Evolutionary conservation across 2,113 vertebrate species (phyloP), one percentile per base, ranked within the genome.

Genomic region (Galeopterus variegatus): DNA sequence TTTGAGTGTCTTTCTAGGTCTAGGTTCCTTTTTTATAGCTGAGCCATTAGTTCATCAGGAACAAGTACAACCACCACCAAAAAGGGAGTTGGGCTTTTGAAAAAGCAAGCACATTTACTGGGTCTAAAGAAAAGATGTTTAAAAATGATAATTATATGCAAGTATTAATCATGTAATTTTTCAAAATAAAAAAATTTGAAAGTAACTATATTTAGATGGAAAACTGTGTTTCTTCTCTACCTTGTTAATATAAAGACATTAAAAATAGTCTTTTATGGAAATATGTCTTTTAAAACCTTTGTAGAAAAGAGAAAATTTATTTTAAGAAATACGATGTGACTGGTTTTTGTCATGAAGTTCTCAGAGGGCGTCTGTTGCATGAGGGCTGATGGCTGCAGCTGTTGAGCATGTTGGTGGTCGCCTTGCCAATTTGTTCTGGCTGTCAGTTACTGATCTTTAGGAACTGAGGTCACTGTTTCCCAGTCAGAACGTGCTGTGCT

Each of bases 401-500:
- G 93, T 87, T 10, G 58, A n/a, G 73, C 69, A 1, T 11, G 95
- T 18, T 92, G 95, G 93, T 83, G 96, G 92, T 67, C 60, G 11
- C 85, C 69, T 26, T 60, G 67, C 69, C 5, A 0, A 93, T 96
- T 95, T 70, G 94, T 88, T 96, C 94, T 93, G 96, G 93, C 93
- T 95, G 12, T 96, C 93, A 56, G 65, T 93, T 91, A 89, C 95
- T 80, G 91, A 75, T 89, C 95, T 94, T 65, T 45, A 93, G 92
- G 82, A 52, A 19, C 88, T 82, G 94, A 97, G 84, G 62, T 94
- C 96, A 95, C 85, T 6, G 14, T 19, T 88, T 79, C 45, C 88
- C 52, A 18, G 0, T 58, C 88, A 33, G 85, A 75, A 65, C 86
- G 24, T 36, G 33, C 86, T 83, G 91, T 84, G 83, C 96, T 69